A percentile compares a stretch with the other conserved stretches of the same genome.
These are phyloP conservation scores for Cydia strobilella DNA, from an alignment of 1,140 invertebrate genomes.

Conservation along the genomic window DNA sequence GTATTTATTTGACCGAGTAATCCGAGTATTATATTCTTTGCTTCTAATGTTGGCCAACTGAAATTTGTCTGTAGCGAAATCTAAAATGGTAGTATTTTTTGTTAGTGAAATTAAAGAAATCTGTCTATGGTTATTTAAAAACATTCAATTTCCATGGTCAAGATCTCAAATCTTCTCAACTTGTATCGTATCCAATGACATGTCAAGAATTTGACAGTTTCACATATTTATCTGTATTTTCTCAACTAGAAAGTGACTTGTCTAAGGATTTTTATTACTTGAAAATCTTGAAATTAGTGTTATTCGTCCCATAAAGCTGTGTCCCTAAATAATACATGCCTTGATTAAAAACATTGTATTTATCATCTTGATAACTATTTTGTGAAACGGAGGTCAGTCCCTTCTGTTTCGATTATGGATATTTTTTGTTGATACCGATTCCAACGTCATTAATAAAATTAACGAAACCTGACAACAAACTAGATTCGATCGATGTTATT, in stretches of 20 bases:
- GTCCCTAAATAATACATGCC: constrained; percentile 5
- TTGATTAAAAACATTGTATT: not conserved
- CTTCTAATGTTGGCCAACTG: not conserved
- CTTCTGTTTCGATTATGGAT: constrained; percentile 29
- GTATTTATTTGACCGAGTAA: not conserved
- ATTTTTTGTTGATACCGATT: constrained; percentile 30
- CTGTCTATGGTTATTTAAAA: constrained; percentile 23
- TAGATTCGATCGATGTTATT: constrained; percentile 33
- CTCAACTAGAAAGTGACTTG: constrained; percentile 30
- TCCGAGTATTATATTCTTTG: too few relatives aligned
- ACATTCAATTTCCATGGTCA: constrained; percentile 12
- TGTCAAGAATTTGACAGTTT: constrained; percentile 52
- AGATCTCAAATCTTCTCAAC: constrained; percentile 39
- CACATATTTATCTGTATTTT: constrained; percentile 36
- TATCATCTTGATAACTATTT: not conserved
- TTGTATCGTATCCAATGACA: constrained; percentile 43
- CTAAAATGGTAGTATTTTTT: constrained; percentile 12
- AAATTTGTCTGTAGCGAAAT: not conserved
- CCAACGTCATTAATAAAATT: constrained; percentile 17
- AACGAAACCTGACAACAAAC: constrained; percentile 15
- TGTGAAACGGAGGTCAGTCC: constrained; percentile 19
- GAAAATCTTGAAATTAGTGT: constrained; percentile 12
- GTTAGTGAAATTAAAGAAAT: constrained; percentile 9
- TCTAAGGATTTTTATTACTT: constrained; percentile 3
- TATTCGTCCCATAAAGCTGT: not conserved